phyloP scores from a whole-genome alignment of 2,888 invertebrate species.

The Melinaea menophilus region DNA sequence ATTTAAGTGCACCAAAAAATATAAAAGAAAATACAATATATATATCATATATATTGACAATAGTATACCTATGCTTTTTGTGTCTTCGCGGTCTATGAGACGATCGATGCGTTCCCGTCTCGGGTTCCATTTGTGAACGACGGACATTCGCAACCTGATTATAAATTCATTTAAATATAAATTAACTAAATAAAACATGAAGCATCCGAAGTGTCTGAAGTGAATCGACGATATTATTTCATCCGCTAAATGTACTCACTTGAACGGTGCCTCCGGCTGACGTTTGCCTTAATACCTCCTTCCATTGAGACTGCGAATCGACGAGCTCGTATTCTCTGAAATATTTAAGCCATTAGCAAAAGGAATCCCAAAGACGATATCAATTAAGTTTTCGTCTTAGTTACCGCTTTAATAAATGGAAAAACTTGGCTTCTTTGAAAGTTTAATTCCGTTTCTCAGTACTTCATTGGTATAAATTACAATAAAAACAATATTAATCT shows the following conservation, averaged over 20 bases:
- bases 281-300: slow-evolving; percentile 88
- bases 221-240: slow-evolving; percentile 13
- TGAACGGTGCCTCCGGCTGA: slow-evolving; percentile 73
- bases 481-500: slow-evolving; percentile 2
- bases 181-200: slow-evolving; percentile 13
- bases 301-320: slow-evolving; percentile 93
- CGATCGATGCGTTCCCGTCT: slow-evolving; percentile 73
- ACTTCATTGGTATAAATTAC: slow-evolving; percentile 2
- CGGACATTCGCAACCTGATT: slow-evolving; percentile 83
- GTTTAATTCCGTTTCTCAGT: slow-evolving; percentile 13
- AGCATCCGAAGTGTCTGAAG: background rate
- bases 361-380: slow-evolving; percentile 16
- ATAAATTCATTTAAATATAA: slow-evolving; percentile 13
- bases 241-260: slow-evolving; percentile 44
- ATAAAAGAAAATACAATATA: too few relatives aligned
- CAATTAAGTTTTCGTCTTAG: slow-evolving; percentile 19
- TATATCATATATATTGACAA: background rate
- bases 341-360: slow-evolving; percentile 27
- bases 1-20: too few relatives aligned
- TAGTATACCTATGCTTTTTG: slow-evolving; percentile 78
- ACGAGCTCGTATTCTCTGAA: slow-evolving; percentile 83
- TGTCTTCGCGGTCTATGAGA: slow-evolving; percentile 79
- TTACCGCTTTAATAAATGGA: slow-evolving; percentile 12
- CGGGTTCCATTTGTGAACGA: slow-evolving; percentile 73
- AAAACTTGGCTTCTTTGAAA: slow-evolving; percentile 14